Conservation (phyloP, 1,140 invertebrate species). For the Penaeus indicus region DNA sequence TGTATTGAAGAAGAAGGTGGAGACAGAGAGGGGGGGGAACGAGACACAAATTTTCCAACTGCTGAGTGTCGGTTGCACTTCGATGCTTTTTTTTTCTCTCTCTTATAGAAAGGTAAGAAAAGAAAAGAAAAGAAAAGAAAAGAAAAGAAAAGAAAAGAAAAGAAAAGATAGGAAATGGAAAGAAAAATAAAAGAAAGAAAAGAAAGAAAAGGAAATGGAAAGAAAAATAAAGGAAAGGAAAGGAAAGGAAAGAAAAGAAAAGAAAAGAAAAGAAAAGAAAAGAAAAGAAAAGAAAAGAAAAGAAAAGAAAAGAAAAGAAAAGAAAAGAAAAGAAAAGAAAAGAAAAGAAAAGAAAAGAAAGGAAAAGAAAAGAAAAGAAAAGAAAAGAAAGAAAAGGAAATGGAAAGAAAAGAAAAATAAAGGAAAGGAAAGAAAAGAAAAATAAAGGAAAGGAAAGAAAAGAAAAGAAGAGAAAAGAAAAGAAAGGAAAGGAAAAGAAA, state of each 20-base stretch:
- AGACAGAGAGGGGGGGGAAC: too few species aligned
- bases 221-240: not conserved
- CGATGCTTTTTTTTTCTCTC: too few species aligned
- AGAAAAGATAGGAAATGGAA: not conserved
- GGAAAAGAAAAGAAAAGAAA: not conserved
- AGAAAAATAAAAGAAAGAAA: not conserved
- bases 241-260: not conserved
- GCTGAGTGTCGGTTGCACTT: too few species aligned
- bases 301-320: not conserved
- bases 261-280: not conserved
- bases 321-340: not conserved
- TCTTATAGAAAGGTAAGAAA: too few species aligned
- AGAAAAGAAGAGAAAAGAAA: not conserved
- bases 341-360: not conserved
- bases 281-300: not conserved
- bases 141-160: too few species aligned
- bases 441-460: not conserved
- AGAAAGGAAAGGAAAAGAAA: not conserved
- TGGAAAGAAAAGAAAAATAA: not conserved
- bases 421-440: not conserved
- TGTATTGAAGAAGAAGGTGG: too few species aligned
- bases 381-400: not conserved
- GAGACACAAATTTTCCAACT: too few species aligned
- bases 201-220: not conserved
- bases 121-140: too few species aligned